Evolutionary conservation across 2,888 invertebrate genomes (phyloP).

Genomic region (Lasioglossum lativentre): DNA sequence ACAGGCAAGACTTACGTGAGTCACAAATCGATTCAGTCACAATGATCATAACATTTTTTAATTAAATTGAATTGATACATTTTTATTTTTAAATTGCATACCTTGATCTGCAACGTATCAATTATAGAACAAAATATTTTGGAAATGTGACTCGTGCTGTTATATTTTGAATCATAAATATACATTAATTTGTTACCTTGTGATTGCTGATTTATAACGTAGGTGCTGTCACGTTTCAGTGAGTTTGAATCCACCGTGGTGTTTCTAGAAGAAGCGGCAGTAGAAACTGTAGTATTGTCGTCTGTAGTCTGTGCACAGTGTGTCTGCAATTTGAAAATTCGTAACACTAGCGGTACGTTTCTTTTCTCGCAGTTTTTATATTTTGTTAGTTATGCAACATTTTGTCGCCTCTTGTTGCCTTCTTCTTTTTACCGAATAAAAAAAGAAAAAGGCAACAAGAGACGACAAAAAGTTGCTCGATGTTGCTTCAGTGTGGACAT

Average conservation of each 20-base stretch:
- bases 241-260: conserved; percentile 19
- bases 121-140: too few relatives aligned
- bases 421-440: background rate
- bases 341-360: background rate
- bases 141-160: too few relatives aligned
- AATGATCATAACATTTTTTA: background rate
- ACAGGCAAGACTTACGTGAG: background rate
- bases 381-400: background rate
- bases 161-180: background rate
- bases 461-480: background rate
- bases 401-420: background rate
- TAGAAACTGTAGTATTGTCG: background rate
- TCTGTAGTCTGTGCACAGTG: background rate
- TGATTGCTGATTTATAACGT: background rate
- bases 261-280: conserved; percentile 2
- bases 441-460: background rate
- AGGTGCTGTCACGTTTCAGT: conserved; percentile 25
- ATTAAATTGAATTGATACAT: background rate
- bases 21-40: background rate
- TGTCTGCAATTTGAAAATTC: conserved; percentile 39
- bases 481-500: background rate
- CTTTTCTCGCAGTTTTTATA: too few relatives aligned
- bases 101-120: too few relatives aligned
- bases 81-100: background rate
- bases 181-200: conserved; percentile 49